Evolutionary conservation across 2,113 vertebrate species (phyloP).

Genomic region (Thamnaconus septentrionalis): DNA sequence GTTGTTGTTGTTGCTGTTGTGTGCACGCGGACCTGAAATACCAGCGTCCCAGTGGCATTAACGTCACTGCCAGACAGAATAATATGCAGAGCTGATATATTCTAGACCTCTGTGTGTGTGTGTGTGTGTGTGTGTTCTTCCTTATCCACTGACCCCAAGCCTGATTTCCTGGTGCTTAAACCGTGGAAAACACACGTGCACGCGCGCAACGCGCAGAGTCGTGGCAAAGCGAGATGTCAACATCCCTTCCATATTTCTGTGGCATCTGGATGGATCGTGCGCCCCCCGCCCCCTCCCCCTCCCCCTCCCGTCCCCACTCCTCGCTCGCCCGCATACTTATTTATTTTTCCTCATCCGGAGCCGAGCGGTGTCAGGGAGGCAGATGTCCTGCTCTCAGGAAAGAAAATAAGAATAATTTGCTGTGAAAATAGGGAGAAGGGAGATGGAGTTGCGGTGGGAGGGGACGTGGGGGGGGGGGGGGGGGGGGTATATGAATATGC

Average conservation of each 20-base stretch:
- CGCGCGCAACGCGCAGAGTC: slow-evolving; percentile 29
- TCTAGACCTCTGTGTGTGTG: slow-evolving; percentile 47
- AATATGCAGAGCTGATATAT: slow-evolving; percentile 58
- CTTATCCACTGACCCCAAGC: slow-evolving; percentile 63
- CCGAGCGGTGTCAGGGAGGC: slow-evolving; percentile 72
- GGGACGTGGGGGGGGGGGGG: slow-evolving; percentile 15
- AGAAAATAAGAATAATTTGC: slow-evolving; percentile 65
- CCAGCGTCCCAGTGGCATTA: slow-evolving; percentile 14
- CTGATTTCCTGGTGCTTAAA: slow-evolving; percentile 72
- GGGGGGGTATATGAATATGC: slow-evolving; percentile 89
- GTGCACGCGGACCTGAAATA: slow-evolving; percentile 26
- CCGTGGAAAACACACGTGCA: slow-evolving; percentile 40
- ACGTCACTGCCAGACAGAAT: slow-evolving; percentile 14
- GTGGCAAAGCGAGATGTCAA: slow-evolving; percentile 47
- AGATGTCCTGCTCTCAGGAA: slow-evolving; percentile 91
- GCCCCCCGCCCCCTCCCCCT: slow-evolving; percentile 36
- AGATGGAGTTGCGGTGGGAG: not conserved
- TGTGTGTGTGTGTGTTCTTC: slow-evolving; percentile 45
- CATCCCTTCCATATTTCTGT: slow-evolving; percentile 64
- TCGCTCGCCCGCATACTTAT: slow-evolving; percentile 72
- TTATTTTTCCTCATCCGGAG: slow-evolving; percentile 69
- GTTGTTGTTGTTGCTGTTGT: not conserved
- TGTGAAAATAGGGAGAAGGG: slow-evolving; percentile 15
- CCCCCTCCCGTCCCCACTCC: too few species aligned
- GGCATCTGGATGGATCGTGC: slow-evolving; percentile 83